These are phyloP conservation scores for Ephialtes manifestator DNA, from an alignment of 2,888 invertebrate genomes.

Conservation along the genomic window DNA sequence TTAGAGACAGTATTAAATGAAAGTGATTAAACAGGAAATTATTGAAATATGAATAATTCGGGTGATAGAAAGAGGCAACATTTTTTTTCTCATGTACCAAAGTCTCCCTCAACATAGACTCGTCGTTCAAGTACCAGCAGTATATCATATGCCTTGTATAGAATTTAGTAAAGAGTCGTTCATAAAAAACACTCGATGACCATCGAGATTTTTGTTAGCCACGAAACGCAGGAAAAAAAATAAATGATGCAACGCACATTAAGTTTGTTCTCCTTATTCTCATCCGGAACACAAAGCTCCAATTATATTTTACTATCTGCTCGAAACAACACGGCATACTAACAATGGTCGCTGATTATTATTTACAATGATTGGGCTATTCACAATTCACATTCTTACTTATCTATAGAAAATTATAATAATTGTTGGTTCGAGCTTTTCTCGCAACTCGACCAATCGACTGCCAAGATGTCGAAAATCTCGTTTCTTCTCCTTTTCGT, in stretches of 20 bases:
- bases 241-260: slow-evolving; percentile 32
- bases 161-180: slow-evolving; percentile 27
- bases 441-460: background rate
- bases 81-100: background rate
- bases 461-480: slow-evolving; percentile 9
- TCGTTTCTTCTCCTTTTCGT: background rate
- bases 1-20: background rate
- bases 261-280: slow-evolving; percentile 27
- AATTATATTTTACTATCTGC: slow-evolving; percentile 28
- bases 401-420: slow-evolving; percentile 31
- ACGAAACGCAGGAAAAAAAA: slow-evolving; percentile 21
- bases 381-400: slow-evolving; percentile 49
- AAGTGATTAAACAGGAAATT: background rate
- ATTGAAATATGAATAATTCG: background rate
- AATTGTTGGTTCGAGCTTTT: slow-evolving; percentile 19
- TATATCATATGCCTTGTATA: slow-evolving; percentile 29
- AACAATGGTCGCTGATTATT: slow-evolving; percentile 48
- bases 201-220: slow-evolving; percentile 20
- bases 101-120: slow-evolving; percentile 2
- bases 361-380: slow-evolving; percentile 63
- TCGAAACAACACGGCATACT: slow-evolving; percentile 28
- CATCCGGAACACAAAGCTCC: slow-evolving; percentile 21
- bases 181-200: background rate
- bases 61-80: background rate
- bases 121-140: slow-evolving; percentile 19